Evolutionary conservation across 2,888 invertebrate genomes (phyloP).

Genomic region (Agrotis puta): DNA sequence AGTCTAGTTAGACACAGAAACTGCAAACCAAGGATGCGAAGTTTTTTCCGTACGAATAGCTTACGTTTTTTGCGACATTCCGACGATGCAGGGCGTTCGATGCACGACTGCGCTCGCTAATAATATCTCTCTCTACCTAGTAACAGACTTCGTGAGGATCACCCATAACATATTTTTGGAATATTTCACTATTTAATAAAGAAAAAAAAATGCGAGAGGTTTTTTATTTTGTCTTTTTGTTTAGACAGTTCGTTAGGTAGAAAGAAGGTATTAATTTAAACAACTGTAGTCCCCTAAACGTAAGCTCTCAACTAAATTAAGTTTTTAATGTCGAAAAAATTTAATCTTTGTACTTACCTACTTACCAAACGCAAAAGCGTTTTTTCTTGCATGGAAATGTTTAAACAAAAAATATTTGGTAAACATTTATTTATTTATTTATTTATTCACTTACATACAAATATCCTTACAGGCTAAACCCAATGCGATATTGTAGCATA

Average conservation of each 20-base stretch:
- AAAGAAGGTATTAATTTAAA: no score
- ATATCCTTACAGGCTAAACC: no score
- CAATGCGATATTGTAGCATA: no score
- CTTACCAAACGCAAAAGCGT: no score
- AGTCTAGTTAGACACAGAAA: background rate
- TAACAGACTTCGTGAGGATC: conserved; percentile 58
- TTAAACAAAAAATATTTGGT: no score
- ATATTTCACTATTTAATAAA: background rate
- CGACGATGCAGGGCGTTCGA: conserved; percentile 65
- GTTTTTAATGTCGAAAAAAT: no score
- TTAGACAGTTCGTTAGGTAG: background rate
- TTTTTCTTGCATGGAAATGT: no score
- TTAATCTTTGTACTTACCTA: no score
- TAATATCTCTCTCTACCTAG: conserved; percentile 65
- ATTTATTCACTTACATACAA: no score
- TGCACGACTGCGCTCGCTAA: conserved; percentile 72
- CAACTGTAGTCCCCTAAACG: no score
- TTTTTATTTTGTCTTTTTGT: background rate
- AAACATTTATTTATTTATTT: no score
- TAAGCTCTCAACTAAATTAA: no score
- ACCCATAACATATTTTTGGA: conserved; percentile 10
- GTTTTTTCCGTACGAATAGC: conserved; percentile 34
- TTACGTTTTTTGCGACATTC: conserved; percentile 67
- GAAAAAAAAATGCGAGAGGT: background rate
- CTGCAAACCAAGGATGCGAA: conserved; percentile 26